Evolutionary conservation across 2,113 vertebrate genomes (phyloP), one percentile per base, ranked within the genome.

Genomic region (Oreochromis aureus): DNA sequence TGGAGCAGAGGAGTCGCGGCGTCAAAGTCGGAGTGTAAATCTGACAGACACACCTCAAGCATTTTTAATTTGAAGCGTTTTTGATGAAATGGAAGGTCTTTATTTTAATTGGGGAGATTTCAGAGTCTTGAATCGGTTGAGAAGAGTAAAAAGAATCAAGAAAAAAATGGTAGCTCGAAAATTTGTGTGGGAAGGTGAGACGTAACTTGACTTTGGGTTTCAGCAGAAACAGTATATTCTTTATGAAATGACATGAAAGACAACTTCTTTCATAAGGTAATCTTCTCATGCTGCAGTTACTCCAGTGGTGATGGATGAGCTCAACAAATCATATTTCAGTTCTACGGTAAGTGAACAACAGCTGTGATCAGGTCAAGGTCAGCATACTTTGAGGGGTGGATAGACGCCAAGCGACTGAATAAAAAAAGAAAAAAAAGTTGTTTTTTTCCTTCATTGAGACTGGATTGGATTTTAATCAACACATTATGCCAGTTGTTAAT

Each of bases 401-500:
- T 32, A 84, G 55, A 82, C 82, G 95, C 94, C 96, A 96, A 90
- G 71, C 78, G 87, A 81, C 85, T 89, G 93, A 91, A 87, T 88
- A 83, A 95, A 96, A 94, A 95, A 76, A 53, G 27, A 32, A 94
- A 95, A 54, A 51, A n/a, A 53, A 78, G 86, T 92, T 84, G 87
- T 90, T 30, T 1, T 5, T 89, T 93, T 91, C 89, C 92, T 87
- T 96, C 92, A 93, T 93, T 91, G 90, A 95, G 94, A 93, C 86
- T 81, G 92, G 86, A 96, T 95, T 96, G 94, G 95, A 95, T 96
- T 96, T 96, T 97, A 97, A 97, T 97, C 96, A 97, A 97, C 97
- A 97, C 97, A 96, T 96, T 95, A 96, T 95, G 95, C 94, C 95
- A 96, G 96, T 97, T 96, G 96, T 97, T 97, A 97, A 97, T 97